Percentiles rank a stretch among this genome's conserved stretches.
Conservation (phyloP, 2,797 vertebrate genomes). For the Chromis chromis region DNA sequence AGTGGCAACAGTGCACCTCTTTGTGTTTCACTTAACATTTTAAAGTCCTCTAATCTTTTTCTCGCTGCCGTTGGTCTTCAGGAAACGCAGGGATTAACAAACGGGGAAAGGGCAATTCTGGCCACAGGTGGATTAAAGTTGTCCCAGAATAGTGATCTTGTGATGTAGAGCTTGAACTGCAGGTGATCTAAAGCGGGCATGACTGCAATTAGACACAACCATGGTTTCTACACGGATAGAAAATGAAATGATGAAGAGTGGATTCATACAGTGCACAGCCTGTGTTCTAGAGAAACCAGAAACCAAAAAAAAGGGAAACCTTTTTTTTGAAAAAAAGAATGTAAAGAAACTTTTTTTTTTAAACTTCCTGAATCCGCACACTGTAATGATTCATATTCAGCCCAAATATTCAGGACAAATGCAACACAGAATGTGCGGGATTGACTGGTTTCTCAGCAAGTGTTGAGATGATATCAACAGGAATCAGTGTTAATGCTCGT, state of each 20-base stretch:
- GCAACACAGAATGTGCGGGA: not conserved
- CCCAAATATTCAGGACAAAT: not conserved
- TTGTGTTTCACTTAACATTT: slow-evolving; percentile 51
- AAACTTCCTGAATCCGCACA: not conserved
- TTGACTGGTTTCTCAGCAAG: too few species aligned
- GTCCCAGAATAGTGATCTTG: slow-evolving; percentile 69
- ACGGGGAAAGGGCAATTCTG: slow-evolving; percentile 45
- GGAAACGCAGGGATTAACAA: slow-evolving; percentile 69
- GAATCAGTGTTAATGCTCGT: not conserved
- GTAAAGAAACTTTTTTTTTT: too few species aligned
- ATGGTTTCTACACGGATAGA: slow-evolving; percentile 8
- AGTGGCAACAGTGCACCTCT: slow-evolving; percentile 37
- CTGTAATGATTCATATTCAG: too few species aligned
- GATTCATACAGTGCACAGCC: not conserved
- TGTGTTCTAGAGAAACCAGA: not conserved
- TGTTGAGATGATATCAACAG: not conserved
- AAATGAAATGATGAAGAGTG: not conserved
- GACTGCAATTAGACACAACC: slow-evolving; percentile 55
- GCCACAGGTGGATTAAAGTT: slow-evolving; percentile 70
- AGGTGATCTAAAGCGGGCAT: slow-evolving; percentile 50
- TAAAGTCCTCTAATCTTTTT: slow-evolving; percentile 53
- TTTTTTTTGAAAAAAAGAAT: too few species aligned
- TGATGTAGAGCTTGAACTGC: slow-evolving; percentile 56
- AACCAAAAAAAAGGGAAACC: too few species aligned
- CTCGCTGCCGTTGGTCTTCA: slow-evolving; percentile 27